Evolutionary conservation across 2,888 invertebrate genomes (phyloP).

Genomic region (Zaprionus lineosus): DNA sequence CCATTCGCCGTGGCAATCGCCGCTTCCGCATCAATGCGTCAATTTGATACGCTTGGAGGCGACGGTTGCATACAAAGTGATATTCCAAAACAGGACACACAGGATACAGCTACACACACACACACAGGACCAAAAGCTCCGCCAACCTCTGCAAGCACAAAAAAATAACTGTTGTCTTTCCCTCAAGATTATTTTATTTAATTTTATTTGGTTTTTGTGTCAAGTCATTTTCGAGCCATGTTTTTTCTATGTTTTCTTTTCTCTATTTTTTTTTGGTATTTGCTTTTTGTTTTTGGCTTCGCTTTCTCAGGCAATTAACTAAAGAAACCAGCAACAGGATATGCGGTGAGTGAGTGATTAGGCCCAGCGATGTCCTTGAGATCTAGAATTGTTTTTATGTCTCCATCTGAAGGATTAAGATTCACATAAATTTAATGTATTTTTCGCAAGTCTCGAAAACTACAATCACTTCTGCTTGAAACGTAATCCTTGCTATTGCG

Average conservation of each 20-base stretch:
- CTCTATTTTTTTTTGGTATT: conserved; percentile 26
- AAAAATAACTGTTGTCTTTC: conserved; percentile 24
- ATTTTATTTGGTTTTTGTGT: conserved; percentile 52
- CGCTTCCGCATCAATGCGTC: conserved; percentile 78
- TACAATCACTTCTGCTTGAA: no score
- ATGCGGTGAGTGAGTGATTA: neutral
- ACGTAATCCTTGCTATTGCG: no score
- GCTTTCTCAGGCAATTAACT: conserved; percentile 63
- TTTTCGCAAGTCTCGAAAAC: no score
- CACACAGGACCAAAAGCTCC: neutral
- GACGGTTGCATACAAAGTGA: conserved; percentile 58
- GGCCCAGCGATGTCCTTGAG: neutral
- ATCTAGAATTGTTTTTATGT: no score
- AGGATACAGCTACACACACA: conserved; percentile 13
- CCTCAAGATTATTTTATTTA: conserved; percentile 9
- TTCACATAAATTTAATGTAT: no score
- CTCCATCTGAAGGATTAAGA: no score
- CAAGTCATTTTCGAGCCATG: conserved; percentile 52
- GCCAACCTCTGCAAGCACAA: conserved; percentile 17
- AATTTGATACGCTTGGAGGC: conserved; percentile 62
- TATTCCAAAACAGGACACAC: conserved; percentile 28
- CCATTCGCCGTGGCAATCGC: conserved; percentile 71
- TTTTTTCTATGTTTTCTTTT: no score
- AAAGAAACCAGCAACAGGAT: conserved; percentile 19
- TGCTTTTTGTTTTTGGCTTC: no score